Evolutionary conservation across 2,888 invertebrate genomes (phyloP).

Genomic region (Cheilosia pagana): DNA sequence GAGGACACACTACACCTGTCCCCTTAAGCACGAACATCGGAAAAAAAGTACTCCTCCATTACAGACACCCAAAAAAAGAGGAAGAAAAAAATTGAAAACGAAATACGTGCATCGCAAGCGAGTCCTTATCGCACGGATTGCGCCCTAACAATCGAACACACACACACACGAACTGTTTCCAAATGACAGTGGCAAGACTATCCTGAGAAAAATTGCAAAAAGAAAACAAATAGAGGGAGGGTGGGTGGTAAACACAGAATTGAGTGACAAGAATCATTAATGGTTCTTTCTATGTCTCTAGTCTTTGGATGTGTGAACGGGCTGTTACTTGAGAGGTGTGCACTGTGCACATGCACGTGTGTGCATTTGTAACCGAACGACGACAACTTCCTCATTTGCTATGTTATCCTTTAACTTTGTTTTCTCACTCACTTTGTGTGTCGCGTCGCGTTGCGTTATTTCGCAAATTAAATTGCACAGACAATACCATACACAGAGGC

Average conservation of each 20-base stretch:
- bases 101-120: constrained; percentile 53
- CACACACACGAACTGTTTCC: constrained; percentile 14
- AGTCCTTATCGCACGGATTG: constrained; percentile 56
- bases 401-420: constrained; percentile 69
- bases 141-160: constrained; percentile 23
- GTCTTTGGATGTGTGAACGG: background rate
- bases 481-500: constrained; percentile 2
- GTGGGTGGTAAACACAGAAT: constrained; percentile 27
- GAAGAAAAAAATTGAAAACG: constrained; percentile 14
- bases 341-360: constrained; percentile 51
- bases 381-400: constrained; percentile 67
- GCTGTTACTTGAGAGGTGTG: background rate
- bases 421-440: constrained; percentile 61
- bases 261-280: constrained; percentile 75
- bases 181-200: constrained; percentile 53
- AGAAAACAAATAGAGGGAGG: background rate
- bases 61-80: constrained; percentile 20
- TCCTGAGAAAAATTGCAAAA: constrained; percentile 42
- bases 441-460: constrained; percentile 30
- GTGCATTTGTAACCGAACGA: constrained; percentile 44
- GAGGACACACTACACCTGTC: constrained; percentile 58
- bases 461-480: constrained; percentile 56
- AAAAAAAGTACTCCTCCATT: constrained; percentile 26
- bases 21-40: background rate
- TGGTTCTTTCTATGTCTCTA: constrained; percentile 54